These are phyloP conservation scores for Rhipidura dahli DNA, from an alignment of 2,113 vertebrate species.

Conservation along the genomic window DNA sequence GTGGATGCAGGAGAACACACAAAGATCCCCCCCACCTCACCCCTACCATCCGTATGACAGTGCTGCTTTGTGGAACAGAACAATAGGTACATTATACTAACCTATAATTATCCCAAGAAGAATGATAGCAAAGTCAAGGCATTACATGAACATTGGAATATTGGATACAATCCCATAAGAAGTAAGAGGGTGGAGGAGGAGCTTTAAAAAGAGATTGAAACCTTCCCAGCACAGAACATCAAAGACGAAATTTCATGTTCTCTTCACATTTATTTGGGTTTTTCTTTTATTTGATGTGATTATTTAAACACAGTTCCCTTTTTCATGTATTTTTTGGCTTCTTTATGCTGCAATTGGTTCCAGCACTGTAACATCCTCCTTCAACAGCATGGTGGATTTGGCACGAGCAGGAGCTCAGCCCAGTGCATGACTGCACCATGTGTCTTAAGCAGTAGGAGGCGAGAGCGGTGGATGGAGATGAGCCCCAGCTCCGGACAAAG, in stretches of 20 bases:
- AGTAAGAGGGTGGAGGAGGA: constrained; percentile 43
- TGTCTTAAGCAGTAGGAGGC: background rate
- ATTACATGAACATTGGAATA: constrained; percentile 63
- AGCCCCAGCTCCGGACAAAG: background rate
- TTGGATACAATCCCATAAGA: constrained; percentile 66
- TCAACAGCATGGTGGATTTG: background rate
- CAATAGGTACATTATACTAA: constrained; percentile 78
- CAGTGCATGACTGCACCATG: background rate
- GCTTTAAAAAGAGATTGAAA: constrained; percentile 62
- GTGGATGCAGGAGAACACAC: constrained; percentile 53
- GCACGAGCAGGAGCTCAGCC: background rate
- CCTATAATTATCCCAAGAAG: constrained; percentile 74
- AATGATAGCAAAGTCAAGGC: constrained; percentile 72
- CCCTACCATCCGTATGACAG: constrained; percentile 59
- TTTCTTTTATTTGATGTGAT: constrained; percentile 25
- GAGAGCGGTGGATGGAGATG: background rate
- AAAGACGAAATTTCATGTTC: constrained; percentile 34
- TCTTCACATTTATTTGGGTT: constrained; percentile 19
- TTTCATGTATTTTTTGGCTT: constrained; percentile 46
- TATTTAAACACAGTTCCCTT: constrained; percentile 51
- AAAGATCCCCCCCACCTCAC: constrained; percentile 50
- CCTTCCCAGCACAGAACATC: constrained; percentile 46
- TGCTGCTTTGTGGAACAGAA: constrained; percentile 74
- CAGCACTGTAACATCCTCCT: constrained; percentile 24
- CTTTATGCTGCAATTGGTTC: background rate